phyloP scores from a whole-genome alignment of 64 coral and sea anemone species.

The Pachyseris speciosa region DNA sequence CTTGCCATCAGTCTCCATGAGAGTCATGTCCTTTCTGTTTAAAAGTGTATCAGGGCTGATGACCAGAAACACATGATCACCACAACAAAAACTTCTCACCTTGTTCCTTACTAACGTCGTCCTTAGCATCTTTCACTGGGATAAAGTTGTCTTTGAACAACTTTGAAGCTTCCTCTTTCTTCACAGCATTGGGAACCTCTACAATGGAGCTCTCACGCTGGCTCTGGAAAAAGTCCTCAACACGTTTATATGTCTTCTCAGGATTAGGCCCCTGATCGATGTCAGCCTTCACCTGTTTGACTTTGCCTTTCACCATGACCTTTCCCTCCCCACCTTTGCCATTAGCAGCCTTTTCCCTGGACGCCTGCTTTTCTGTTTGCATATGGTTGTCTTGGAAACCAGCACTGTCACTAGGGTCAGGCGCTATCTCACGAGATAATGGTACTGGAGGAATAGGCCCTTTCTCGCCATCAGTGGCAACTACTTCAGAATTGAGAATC shows the following conservation, averaged over 20 bases:
- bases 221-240: conserved; percentile 92
- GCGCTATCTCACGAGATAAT: neutral
- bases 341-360: neutral
- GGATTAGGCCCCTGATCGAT: conserved; percentile 77
- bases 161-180: conserved; percentile 78
- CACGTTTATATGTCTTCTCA: conserved; percentile 83
- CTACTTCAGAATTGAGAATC: conserved; percentile 22
- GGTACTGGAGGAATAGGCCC: conserved; percentile 16
- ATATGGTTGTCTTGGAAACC: conserved; percentile 30
- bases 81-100: neutral
- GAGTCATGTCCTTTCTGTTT: too few species aligned
- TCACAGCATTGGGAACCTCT: conserved; percentile 89
- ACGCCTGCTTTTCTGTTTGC: conserved; percentile 28
- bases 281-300: conserved; percentile 72
- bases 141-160: conserved; percentile 92
- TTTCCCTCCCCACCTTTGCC: conserved; percentile 9
- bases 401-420: neutral
- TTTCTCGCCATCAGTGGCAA: neutral
- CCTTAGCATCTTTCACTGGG: conserved; percentile 65
- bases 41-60: neutral
- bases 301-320: conserved; percentile 90
- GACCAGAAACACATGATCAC: too few species aligned
- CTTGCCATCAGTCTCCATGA: too few species aligned
- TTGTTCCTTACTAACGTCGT: conserved; percentile 67
- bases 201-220: conserved; percentile 92